Evolutionary conservation across 2,113 vertebrate genomes (phyloP), one percentile per base, ranked within the genome.

Genomic region (Spea bombifrons): DNA sequence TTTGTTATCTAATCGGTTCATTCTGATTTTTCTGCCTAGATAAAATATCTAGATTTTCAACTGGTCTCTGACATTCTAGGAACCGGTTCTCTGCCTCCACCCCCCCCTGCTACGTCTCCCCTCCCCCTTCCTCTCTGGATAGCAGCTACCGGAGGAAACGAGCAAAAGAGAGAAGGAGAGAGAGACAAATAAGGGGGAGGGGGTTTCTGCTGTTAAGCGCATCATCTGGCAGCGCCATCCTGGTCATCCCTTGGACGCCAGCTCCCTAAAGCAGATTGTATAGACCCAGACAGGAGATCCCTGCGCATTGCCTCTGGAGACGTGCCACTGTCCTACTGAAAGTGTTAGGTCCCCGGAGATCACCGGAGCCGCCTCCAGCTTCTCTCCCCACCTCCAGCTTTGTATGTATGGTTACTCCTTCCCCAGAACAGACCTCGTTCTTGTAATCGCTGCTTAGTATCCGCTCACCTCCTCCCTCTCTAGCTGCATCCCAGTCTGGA

Each of bases 201-300:
- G 71, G 64, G 16, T n/a, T 45, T 43, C n/a, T n/a, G 7, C 5
- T 30, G 7, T 63, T 66, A 43, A 49, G 71, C 43, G 64, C 71
- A 80, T 80, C 78, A 80, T 80, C 78, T 48, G 44, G 61, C 63
- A n/a, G 77, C 63, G 67, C 67, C 71, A 69, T 79, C 76, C 70
- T 16, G 61, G 7, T 79, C 5, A 65, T 73, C 70, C 76, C 76
- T 57, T 66, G 70, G 50, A 10, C n/a, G 3, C 5, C 45, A 50
- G 49, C 65, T 69, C 13, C 3, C 49, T 30, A 4, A 15, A 15
- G 4, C 71, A 10, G 53, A n/a, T 43, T 45, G 71, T 45, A 48
- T 16, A 13, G 30, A 30, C 30, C 30, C 30, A 71, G 67, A 13
- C 59, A 71, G 69, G 69, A 17, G 16, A 55, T 16, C n/a, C 12